These are phyloP conservation scores for Stegophylla sp. DNA, from an alignment of 2,888 invertebrate genomes.

Conservation along the genomic window DNA sequence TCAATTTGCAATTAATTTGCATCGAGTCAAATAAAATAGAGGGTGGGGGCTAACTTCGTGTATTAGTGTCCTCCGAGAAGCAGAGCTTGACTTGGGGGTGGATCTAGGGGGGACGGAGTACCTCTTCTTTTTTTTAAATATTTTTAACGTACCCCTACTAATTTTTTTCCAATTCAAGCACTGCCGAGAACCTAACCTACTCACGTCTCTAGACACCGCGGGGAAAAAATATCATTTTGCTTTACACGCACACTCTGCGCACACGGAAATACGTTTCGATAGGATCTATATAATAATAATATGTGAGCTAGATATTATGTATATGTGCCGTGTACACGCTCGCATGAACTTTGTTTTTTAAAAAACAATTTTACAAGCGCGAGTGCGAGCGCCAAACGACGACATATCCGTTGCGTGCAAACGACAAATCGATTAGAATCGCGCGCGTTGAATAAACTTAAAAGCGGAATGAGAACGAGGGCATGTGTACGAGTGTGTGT, in stretches of 20 bases:
- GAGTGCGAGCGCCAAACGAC: conserved; percentile 17
- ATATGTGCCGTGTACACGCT: neutral
- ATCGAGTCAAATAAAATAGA: too few relatives aligned
- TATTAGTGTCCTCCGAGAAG: too few relatives aligned
- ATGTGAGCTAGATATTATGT: neutral
- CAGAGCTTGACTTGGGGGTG: too few relatives aligned
- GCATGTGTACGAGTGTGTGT: neutral
- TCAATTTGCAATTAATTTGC: too few relatives aligned
- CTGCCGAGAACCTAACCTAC: too few relatives aligned
- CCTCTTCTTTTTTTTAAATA: too few relatives aligned
- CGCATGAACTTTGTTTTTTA: conserved; percentile 34
- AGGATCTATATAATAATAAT: conserved; percentile 22
- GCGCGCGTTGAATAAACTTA: conserved; percentile 19
- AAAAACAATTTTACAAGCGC: conserved; percentile 29
- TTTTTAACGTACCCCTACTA: too few relatives aligned
- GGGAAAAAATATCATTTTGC: conserved; percentile 22
- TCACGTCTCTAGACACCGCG: neutral
- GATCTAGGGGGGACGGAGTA: too few relatives aligned
- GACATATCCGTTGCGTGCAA: conserved; percentile 48
- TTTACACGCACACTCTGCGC: neutral
- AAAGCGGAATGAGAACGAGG: conserved; percentile 32
- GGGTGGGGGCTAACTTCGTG: too few relatives aligned
- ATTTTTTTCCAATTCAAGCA: too few relatives aligned
- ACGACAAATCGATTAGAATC: conserved; percentile 39
- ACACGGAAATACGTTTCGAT: conserved; percentile 5